Evolutionary conservation across 2,888 invertebrate species (phyloP).

Genomic region (Monochamus alternatus): DNA sequence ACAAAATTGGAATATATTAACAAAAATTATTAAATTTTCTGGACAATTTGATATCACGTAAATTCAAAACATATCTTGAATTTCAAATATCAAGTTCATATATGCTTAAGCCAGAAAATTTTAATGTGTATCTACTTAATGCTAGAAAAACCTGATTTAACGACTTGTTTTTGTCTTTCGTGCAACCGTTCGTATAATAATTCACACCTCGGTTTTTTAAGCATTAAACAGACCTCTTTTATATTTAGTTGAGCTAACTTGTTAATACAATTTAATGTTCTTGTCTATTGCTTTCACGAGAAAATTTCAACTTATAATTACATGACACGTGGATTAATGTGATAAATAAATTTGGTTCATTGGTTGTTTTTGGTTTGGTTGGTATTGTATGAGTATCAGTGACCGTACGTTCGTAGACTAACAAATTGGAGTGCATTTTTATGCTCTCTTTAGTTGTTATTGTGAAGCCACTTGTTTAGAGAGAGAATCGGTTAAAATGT

Average conservation of each 20-base stretch:
- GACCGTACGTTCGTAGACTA: constrained; percentile 63
- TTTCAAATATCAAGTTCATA: too few relatives aligned
- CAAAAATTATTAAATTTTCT: background rate
- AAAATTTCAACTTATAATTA: constrained; percentile 51
- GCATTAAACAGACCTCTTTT: too few relatives aligned
- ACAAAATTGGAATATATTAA: background rate
- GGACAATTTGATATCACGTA: too few relatives aligned
- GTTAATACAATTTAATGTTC: constrained; percentile 13
- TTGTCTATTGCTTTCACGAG: constrained; percentile 22
- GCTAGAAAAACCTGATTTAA: too few relatives aligned
- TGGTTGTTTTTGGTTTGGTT: constrained; percentile 62
- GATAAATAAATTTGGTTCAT: constrained; percentile 61
- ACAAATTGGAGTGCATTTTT: constrained; percentile 53
- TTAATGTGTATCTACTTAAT: too few relatives aligned
- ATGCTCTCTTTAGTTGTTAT: constrained; percentile 58
- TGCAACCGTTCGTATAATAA: too few relatives aligned
- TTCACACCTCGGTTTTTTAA: too few relatives aligned
- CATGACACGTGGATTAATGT: constrained; percentile 66
- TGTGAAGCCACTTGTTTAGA: constrained; percentile 56
- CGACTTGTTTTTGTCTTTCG: too few relatives aligned
- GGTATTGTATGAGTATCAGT: constrained; percentile 61
- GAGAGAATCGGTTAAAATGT: constrained; percentile 48
- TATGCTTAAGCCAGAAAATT: too few relatives aligned
- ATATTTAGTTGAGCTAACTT: background rate
- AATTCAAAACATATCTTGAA: too few relatives aligned